Percentiles rank a stretch among this genome's conserved stretches.
phyloP scores from a whole-genome alignment of 2,888 invertebrate species.

The Stenotaenia linearis region DNA sequence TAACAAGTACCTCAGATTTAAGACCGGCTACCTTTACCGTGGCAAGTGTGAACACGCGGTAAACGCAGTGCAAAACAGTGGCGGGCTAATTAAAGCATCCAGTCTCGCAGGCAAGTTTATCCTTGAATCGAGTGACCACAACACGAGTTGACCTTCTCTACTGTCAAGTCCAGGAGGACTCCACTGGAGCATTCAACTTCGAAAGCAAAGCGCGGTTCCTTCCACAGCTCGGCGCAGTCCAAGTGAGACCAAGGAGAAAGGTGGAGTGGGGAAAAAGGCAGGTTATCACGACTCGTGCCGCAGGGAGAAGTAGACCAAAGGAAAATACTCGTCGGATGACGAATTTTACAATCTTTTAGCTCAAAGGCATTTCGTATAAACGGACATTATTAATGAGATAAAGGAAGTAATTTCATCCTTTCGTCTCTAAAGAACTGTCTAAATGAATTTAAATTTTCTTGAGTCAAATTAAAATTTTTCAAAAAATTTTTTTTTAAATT shows the following conservation, averaged over 20 bases:
- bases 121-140: slow-evolving; percentile 16
- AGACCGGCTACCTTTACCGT: neutral
- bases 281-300: slow-evolving; percentile 10
- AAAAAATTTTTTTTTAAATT: neutral
- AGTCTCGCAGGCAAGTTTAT: neutral
- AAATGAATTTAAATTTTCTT: neutral
- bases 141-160: slow-evolving; percentile 23
- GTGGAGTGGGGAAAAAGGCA: neutral
- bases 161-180: slow-evolving; percentile 26
- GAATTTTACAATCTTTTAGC: neutral
- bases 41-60: neutral
- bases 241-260: slow-evolving; percentile 21
- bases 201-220: slow-evolving; percentile 24
- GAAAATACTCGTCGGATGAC: slow-evolving; percentile 12
- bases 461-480: neutral
- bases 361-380: neutral
- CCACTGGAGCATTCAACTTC: slow-evolving; percentile 11
- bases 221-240: slow-evolving; percentile 5
- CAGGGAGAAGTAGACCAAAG: slow-evolving; percentile 14
- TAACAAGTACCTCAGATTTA: neutral
- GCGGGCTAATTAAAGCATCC: neutral
- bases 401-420: neutral
- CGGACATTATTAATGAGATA: neutral
- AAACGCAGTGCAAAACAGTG: neutral
- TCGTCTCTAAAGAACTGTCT: neutral